Evolutionary conservation across 2,113 vertebrate genomes (phyloP), one percentile per base, ranked within the genome.

Genomic region (Pedionomus torquatus): DNA sequence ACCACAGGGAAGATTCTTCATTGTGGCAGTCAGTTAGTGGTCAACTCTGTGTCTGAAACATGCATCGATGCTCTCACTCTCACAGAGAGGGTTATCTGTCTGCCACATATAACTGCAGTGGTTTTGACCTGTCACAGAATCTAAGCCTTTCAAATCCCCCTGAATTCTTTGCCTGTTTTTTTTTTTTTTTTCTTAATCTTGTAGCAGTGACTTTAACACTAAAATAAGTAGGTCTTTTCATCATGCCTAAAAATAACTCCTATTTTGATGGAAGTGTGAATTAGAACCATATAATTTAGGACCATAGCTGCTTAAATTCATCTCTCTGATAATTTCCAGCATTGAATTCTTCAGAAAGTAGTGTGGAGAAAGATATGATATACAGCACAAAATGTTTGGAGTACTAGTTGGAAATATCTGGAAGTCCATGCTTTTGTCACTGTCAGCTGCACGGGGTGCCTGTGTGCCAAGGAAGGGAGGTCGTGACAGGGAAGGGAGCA

Each of bases 21-120:
- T 74, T 54, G 83, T 51, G 46, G 18, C 37, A 76, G 20, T 79
- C 63, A 80, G 66, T n/a, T 78, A 82, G 78, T 4, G 23, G 30
- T 72, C 66, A 90, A 58, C 28, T 64, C 65, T 77, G 68, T 74
- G 44, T 65, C 87, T 87, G 93, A 83, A n/a, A 49, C 0, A 2
- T n/a, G 43, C 57, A 25, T 55, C 0, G 1, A 17, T 30, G 49
- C 4, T 64, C 43, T 79, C 0, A 0, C 23, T 71, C 18, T 63
- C 61, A 5, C 10, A 44, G 52, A 64, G 41, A 25, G 9, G 6
- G 10, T 12, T 12, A 5, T 54, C 71, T 86, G 31, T 65, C 75
- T 90, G 75, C 65, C 6, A 1, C 54, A 30, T 49, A 30, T 43
- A 77, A 63, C 71, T 51, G 28, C 0, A 0, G 17, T 0, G 1